Conservation (phyloP, 2,888 invertebrate genomes). For the Blastobasis adustella region DNA sequence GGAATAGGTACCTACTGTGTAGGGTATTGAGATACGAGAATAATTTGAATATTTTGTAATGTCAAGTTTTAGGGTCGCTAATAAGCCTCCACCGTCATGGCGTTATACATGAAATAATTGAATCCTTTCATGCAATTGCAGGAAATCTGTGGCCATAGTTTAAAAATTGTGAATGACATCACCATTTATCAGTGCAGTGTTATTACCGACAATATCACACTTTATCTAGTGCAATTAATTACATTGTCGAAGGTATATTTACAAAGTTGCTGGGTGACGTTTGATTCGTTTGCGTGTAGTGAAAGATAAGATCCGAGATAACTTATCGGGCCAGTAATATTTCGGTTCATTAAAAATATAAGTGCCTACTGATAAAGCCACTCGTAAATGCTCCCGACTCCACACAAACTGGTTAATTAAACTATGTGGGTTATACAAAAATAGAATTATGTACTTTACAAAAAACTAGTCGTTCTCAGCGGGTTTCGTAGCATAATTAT, state of each 20-base stretch:
- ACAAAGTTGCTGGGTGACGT: constrained; percentile 29
- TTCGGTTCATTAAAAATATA: constrained; percentile 22
- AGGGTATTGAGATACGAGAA: background rate
- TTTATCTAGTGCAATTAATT: background rate
- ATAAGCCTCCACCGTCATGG: too few relatives aligned
- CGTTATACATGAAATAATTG: too few relatives aligned
- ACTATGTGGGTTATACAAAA: too few relatives aligned
- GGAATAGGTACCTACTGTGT: too few relatives aligned
- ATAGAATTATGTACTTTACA: too few relatives aligned
- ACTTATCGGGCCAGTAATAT: constrained; percentile 29
- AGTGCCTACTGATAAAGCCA: constrained; percentile 3
- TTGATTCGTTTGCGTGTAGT: constrained; percentile 33
- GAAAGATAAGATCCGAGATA: constrained; percentile 14
- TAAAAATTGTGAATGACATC: too few relatives aligned
- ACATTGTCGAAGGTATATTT: constrained; percentile 13
- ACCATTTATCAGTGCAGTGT: too few relatives aligned
- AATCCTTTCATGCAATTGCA: too few relatives aligned
- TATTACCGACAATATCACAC: background rate
- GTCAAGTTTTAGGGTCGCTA: background rate
- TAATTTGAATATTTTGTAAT: background rate
- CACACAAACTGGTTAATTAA: background rate
- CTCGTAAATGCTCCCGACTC: background rate
- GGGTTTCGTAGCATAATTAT: too few relatives aligned
- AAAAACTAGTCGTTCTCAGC: too few relatives aligned
- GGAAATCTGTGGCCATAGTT: too few relatives aligned